Conservation (phyloP, 2,888 invertebrate species). For the Silvanus unidentatus region DNA sequence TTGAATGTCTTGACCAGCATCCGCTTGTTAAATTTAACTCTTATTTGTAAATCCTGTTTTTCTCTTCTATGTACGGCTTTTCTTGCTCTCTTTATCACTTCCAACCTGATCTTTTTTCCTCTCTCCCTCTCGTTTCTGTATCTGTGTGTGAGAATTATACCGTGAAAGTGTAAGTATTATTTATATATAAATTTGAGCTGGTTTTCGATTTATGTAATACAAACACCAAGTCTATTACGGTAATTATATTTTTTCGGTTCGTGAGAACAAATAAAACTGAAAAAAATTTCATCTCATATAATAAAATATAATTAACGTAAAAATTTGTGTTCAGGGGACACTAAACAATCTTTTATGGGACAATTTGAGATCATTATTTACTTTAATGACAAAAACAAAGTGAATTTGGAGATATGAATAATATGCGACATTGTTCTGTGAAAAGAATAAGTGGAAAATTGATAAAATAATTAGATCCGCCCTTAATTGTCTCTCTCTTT, state of each 20-base stretch:
- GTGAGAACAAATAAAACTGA: neutral
- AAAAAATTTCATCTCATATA: too few species aligned
- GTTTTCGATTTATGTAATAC: neutral
- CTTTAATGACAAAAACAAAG: too few species aligned
- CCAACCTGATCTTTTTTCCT: neutral
- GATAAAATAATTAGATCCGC: too few species aligned
- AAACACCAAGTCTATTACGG: neutral
- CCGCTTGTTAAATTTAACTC: conserved; percentile 16
- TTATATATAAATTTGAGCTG: conserved; percentile 1
- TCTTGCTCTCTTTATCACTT: neutral
- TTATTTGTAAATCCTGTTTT: conserved; percentile 18
- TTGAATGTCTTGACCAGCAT: conserved; percentile 16
- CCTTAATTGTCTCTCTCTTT: too few species aligned
- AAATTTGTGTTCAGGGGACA: too few species aligned
- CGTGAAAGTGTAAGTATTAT: conserved; percentile 1
- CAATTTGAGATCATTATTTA: too few species aligned
- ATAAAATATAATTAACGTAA: too few species aligned
- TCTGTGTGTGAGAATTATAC: neutral
- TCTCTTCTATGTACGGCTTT: conserved; percentile 7
- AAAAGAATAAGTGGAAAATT: too few species aligned
- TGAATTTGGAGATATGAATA: too few species aligned
- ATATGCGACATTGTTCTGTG: too few species aligned
- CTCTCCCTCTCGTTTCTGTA: neutral
- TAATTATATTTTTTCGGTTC: neutral
- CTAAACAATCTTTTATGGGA: too few species aligned